Percentiles rank a stretch among this genome's conserved stretches.
These are phyloP conservation scores for Teleiodes luculella DNA, from an alignment of 2,888 invertebrate genomes.

Conservation along the genomic window DNA sequence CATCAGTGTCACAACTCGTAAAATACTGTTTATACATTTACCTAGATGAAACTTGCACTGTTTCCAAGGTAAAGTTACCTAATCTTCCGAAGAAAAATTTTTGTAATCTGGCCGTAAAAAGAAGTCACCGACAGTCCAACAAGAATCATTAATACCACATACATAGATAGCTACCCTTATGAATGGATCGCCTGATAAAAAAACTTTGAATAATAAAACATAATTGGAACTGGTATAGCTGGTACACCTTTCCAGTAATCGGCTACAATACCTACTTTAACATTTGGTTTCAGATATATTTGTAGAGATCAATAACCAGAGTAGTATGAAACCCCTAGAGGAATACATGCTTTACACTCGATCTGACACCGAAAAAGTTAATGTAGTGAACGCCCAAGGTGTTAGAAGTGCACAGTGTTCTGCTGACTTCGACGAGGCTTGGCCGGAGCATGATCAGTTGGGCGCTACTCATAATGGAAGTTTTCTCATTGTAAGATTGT, in stretches of 20 bases:
- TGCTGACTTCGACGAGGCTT: slow-evolving; percentile 83
- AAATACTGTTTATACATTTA: not conserved
- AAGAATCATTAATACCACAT: too few relatives aligned
- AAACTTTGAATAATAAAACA: too few relatives aligned
- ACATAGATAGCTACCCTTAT: too few relatives aligned
- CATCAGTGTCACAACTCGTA: too few relatives aligned
- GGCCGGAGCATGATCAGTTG: slow-evolving; percentile 64
- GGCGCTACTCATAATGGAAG: slow-evolving; percentile 67
- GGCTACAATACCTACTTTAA: too few relatives aligned
- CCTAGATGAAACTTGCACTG: not conserved
- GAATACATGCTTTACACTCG: slow-evolving; percentile 95
- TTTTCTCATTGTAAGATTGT: slow-evolving; percentile 34
- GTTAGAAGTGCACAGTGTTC: slow-evolving; percentile 92
- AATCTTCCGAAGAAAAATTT: too few relatives aligned
- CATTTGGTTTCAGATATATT: slow-evolving; percentile 86
- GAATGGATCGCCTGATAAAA: too few relatives aligned
- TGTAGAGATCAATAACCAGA: slow-evolving; percentile 86
- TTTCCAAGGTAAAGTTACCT: too few relatives aligned
- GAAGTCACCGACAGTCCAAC: too few relatives aligned
- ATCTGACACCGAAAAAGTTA: slow-evolving; percentile 88
- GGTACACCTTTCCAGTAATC: too few relatives aligned
- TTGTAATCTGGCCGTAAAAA: too few relatives aligned
- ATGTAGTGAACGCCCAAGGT: slow-evolving; percentile 91
- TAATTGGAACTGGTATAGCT: too few relatives aligned
- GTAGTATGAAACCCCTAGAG: slow-evolving; percentile 91